Percentiles rank a stretch among this genome's conserved stretches.
phyloP scores from a whole-genome alignment of 1,140 invertebrate genomes.

The Whitmania pigra region DNA sequence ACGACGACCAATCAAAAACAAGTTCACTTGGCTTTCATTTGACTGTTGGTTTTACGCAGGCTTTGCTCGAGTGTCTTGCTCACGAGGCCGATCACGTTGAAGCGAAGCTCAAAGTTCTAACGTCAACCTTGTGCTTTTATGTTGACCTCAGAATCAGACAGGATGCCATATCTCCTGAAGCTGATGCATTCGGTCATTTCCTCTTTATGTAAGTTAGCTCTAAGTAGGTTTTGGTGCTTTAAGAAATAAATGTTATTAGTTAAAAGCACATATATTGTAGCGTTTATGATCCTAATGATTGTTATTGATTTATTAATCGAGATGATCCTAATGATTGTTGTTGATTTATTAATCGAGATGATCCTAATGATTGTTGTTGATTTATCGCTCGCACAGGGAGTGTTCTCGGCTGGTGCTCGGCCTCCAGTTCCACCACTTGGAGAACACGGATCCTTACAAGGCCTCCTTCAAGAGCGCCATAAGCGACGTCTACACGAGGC shows the following conservation, averaged over 20 bases:
- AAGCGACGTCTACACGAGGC: slow-evolving; percentile 14
- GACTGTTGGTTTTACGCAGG: not conserved
- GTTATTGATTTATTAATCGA: too few relatives aligned
- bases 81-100: slow-evolving; percentile 7
- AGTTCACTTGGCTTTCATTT: not conserved
- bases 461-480: slow-evolving; percentile 17
- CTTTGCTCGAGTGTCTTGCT: slow-evolving; percentile 13
- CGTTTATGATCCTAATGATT: not conserved
- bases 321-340: not conserved
- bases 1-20: too few relatives aligned
- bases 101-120: slow-evolving; percentile 17
- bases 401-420: slow-evolving; percentile 23
- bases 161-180: slow-evolving; percentile 16
- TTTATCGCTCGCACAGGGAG: slow-evolving; percentile 11
- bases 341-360: too few relatives aligned
- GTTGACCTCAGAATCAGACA: slow-evolving; percentile 10
- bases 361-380: not conserved
- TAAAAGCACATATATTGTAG: not conserved
- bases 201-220: slow-evolving; percentile 13
- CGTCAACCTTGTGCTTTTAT: slow-evolving; percentile 16
- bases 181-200: slow-evolving; percentile 18
- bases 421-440: slow-evolving; percentile 21
- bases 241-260: not conserved
- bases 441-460: slow-evolving; percentile 11
- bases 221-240: not conserved